phyloP scores from a whole-genome alignment of 1,140 invertebrate species.

The Dendroctonus ponderosae region DNA sequence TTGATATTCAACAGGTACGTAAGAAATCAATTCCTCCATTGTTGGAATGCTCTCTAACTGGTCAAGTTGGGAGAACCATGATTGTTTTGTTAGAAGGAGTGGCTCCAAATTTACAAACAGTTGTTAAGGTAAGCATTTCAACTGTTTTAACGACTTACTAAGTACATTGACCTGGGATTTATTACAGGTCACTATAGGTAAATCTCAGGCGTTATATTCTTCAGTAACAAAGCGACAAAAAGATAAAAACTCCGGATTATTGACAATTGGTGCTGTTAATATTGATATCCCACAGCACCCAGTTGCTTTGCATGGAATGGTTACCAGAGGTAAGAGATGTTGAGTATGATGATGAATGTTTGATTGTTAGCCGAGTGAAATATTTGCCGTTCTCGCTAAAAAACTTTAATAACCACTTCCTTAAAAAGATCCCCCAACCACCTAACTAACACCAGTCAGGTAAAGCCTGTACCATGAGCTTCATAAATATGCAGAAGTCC shows the following conservation, averaged over 20 bases:
- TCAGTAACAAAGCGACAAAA: slow-evolving; percentile 74
- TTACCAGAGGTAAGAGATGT: slow-evolving; percentile 69
- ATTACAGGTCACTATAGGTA: slow-evolving; percentile 49
- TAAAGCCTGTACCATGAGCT: too few species aligned
- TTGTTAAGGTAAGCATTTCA: slow-evolving; percentile 77
- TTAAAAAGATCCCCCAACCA: too few species aligned
- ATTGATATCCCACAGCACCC: slow-evolving; percentile 97
- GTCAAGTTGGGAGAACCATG: slow-evolving; percentile 88
- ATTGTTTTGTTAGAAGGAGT: slow-evolving; percentile 89
- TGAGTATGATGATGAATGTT: too few species aligned
- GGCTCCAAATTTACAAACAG: slow-evolving; percentile 87
- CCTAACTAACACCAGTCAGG: too few species aligned
- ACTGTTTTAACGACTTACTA: neutral
- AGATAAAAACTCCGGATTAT: slow-evolving; percentile 83
- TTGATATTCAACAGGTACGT: slow-evolving; percentile 51
- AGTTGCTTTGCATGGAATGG: slow-evolving; percentile 93
- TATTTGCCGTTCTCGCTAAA: too few species aligned
- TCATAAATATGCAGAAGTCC: too few species aligned
- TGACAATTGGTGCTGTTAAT: slow-evolving; percentile 84
- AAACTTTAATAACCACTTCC: too few species aligned
- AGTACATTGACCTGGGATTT: slow-evolving; percentile 1
- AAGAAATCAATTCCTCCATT: slow-evolving; percentile 70
- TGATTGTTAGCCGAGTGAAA: too few species aligned
- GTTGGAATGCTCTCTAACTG: slow-evolving; percentile 84
- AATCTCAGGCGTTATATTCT: slow-evolving; percentile 88